These are phyloP conservation scores for Myiozetetes cayanensis DNA, from an alignment of 2,113 vertebrate genomes.

Conservation along the genomic window DNA sequence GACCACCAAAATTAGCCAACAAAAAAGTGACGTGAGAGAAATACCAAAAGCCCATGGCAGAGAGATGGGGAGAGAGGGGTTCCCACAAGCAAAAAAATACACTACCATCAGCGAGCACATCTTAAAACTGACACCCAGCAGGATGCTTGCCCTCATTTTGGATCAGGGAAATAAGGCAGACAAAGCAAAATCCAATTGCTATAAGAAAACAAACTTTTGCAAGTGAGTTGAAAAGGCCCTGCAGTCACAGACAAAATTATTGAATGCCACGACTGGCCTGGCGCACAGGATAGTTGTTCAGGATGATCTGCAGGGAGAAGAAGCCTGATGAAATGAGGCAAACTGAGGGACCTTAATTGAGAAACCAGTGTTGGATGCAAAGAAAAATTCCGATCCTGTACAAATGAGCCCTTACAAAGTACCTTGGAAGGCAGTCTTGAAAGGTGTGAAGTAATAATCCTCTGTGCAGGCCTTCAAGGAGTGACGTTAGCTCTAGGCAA, in stretches of 20 bases:
- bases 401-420: not conserved
- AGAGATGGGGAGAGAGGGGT: not conserved
- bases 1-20: not conserved
- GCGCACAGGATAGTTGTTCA: not conserved
- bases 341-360: not conserved
- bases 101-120: accelerated
- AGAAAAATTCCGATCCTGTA: not conserved
- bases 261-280: not conserved
- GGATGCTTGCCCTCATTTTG: not conserved
- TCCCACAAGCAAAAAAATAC: not conserved
- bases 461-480: not conserved
- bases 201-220: not conserved
- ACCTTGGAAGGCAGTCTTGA: not conserved
- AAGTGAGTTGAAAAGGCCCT: not conserved
- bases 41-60: not conserved
- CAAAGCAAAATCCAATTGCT: not conserved
- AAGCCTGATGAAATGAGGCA: not conserved
- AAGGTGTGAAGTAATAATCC: not conserved
- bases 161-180: not conserved
- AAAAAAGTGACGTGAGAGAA: not conserved
- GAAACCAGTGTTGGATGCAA: not conserved
- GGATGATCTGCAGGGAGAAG: not conserved
- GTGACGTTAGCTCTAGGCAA: not conserved
- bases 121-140: not conserved
- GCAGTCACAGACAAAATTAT: not conserved